Conservation (phyloP, 1,140 invertebrate genomes). For the Zaprionus gabonicus region DNA sequence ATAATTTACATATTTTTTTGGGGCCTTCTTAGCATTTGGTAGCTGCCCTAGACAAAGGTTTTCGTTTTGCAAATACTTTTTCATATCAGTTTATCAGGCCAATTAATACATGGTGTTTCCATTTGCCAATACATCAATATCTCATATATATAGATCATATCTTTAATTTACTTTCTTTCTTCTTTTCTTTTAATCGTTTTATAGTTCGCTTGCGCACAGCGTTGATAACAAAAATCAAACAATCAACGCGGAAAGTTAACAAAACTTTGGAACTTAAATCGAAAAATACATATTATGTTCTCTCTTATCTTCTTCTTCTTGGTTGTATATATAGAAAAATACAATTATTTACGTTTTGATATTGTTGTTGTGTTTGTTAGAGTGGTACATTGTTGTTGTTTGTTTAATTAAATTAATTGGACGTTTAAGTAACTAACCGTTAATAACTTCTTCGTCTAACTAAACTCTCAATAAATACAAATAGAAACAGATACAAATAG, state of each 20-base stretch:
- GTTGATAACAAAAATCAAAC: conserved; percentile 73
- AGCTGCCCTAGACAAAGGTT: conserved; percentile 17
- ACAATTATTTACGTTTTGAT: conserved; percentile 57
- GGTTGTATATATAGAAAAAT: conserved; percentile 62
- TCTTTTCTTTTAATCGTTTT: conserved; percentile 16
- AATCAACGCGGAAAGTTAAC: conserved; percentile 68
- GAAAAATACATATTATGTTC: conserved; percentile 58
- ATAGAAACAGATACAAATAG: conserved; percentile 79
- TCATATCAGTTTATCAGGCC: conserved; percentile 48
- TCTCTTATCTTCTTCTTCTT: conserved; percentile 5
- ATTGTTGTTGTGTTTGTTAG: conserved; percentile 37
- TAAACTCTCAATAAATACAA: conserved; percentile 82
- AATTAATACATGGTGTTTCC: conserved; percentile 74
- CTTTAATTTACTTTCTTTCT: conserved; percentile 12
- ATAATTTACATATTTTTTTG: conserved; percentile 57
- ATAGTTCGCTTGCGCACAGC: conserved; percentile 74
- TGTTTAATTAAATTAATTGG: conserved; percentile 81
- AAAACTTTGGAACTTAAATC: conserved; percentile 57
- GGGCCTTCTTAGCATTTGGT: background rate
- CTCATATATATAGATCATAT: conserved; percentile 31
- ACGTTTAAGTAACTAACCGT: conserved; percentile 84
- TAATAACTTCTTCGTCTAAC: conserved; percentile 77
- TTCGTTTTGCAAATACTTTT: conserved; percentile 61
- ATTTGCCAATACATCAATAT: conserved; percentile 62
- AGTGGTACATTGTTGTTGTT: conserved; percentile 18